Evolutionary conservation across 2,888 invertebrate genomes (phyloP).

Genomic region (Leucoptera coffeella): DNA sequence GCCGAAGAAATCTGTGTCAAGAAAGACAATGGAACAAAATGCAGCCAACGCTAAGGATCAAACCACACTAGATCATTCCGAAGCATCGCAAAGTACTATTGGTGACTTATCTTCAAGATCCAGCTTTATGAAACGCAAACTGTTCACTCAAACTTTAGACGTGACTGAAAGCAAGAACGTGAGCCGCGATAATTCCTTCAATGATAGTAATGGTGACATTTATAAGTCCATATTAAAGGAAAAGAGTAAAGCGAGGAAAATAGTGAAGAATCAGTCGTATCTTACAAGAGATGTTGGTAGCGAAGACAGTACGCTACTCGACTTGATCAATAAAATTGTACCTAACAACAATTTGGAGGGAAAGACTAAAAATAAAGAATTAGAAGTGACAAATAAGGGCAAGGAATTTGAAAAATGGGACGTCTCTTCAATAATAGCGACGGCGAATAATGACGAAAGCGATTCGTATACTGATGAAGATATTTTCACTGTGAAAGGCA

Average conservation of each 20-base stretch:
- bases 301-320: conserved; percentile 23
- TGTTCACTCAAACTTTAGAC: conserved; percentile 35
- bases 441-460: conserved; percentile 17
- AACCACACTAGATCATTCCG: conserved; percentile 1
- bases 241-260: conserved; percentile 27
- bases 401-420: conserved; percentile 20
- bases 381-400: conserved; percentile 10
- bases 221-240: conserved; percentile 18
- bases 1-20: conserved; percentile 10
- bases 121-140: conserved; percentile 37
- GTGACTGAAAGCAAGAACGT: conserved; percentile 20
- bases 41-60: background rate
- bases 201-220: conserved; percentile 11
- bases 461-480: conserved; percentile 41
- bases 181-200: conserved; percentile 13
- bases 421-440: conserved; percentile 20
- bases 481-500: conserved; percentile 13
- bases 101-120: conserved; percentile 26
- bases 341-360: conserved; percentile 23
- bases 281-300: conserved; percentile 20
- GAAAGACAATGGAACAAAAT: background rate
- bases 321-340: conserved; percentile 37
- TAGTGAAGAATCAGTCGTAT: conserved; percentile 25
- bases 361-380: conserved; percentile 12
- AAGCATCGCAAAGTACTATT: conserved; percentile 6